A percentile compares a stretch with the other conserved stretches of the same genome.
These are phyloP conservation scores for Dorcus parallelipipedus DNA, from an alignment of 2,888 invertebrate species.

Conservation along the genomic window DNA sequence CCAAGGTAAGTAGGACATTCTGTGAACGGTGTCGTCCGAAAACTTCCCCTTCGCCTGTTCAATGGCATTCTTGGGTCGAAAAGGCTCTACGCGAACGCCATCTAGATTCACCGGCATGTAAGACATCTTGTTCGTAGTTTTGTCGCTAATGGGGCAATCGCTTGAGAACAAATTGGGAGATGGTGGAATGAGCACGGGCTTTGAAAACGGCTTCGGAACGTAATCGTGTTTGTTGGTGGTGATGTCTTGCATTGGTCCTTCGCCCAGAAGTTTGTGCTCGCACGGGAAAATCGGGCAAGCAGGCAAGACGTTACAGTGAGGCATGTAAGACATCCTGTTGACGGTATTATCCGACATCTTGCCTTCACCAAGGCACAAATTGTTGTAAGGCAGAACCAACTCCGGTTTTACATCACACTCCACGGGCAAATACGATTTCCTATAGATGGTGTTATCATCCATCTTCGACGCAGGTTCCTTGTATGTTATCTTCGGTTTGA, in stretches of 20 bases:
- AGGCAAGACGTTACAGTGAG: conserved; percentile 55
- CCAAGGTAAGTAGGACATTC: conserved; percentile 52
- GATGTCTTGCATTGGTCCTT: conserved; percentile 66
- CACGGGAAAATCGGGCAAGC: conserved; percentile 59
- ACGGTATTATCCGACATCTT: conserved; percentile 53
- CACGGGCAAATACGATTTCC: conserved; percentile 60
- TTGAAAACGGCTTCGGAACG: conserved; percentile 59
- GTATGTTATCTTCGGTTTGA: conserved; percentile 56
- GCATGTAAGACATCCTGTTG: conserved; percentile 56
- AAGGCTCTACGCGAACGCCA: conserved; percentile 35
- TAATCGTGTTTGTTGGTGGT: conserved; percentile 74
- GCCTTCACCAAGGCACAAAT: conserved; percentile 48
- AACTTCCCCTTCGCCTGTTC: conserved; percentile 39
- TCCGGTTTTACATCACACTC: conserved; percentile 39
- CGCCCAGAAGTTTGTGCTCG: conserved; percentile 60
- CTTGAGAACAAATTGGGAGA: conserved; percentile 40
- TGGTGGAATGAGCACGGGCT: conserved; percentile 48
- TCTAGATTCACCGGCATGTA: conserved; percentile 50
- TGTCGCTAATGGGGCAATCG: conserved; percentile 47
- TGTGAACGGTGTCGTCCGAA: conserved; percentile 42
- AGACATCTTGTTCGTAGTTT: conserved; percentile 58
- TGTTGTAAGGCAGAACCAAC: conserved; percentile 43
- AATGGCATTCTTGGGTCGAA: conserved; percentile 37
- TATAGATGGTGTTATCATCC: conserved; percentile 63
- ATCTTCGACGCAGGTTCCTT: conserved; percentile 57